A percentile compares a stretch with the other conserved stretches of the same genome.
Conservation (phyloP, 2,888 invertebrate species). For the Euzophera pinguis region DNA sequence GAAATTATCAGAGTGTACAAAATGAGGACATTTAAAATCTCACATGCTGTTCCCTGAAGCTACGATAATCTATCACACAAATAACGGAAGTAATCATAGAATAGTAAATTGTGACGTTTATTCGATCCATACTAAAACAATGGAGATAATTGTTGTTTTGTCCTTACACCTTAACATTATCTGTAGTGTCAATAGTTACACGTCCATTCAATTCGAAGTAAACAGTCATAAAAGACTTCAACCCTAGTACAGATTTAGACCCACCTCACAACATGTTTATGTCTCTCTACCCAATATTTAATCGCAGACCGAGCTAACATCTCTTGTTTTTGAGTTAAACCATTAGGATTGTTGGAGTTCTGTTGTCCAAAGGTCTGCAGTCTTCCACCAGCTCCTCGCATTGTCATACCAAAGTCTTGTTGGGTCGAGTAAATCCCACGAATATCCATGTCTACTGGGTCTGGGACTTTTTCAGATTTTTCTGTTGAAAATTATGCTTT, state of each 20-base stretch:
- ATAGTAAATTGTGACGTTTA: too few relatives aligned
- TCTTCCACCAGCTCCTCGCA: conserved; percentile 83
- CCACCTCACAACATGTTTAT: conserved; percentile 93
- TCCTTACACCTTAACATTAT: too few relatives aligned
- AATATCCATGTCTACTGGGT: conserved; percentile 82
- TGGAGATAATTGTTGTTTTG: too few relatives aligned
- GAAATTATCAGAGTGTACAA: too few relatives aligned
- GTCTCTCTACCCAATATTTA: conserved; percentile 94
- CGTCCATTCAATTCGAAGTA: too few relatives aligned
- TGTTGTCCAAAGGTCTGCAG: conserved; percentile 80
- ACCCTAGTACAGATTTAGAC: conserved; percentile 17
- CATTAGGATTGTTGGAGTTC: conserved; percentile 84
- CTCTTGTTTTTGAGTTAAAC: conserved; percentile 90
- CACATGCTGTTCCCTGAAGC: too few relatives aligned
- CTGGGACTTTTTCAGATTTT: conserved; percentile 70
- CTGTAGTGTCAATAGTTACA: too few relatives aligned
- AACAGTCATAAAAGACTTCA: too few relatives aligned
- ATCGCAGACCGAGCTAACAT: conserved; percentile 91
- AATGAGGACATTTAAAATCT: too few relatives aligned
- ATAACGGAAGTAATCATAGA: too few relatives aligned
- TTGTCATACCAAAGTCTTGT: conserved; percentile 88
- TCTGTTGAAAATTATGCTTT: conserved; percentile 37
- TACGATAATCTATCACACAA: too few relatives aligned
- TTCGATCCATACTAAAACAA: too few relatives aligned
- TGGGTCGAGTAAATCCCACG: conserved; percentile 88